Conservation (phyloP, 2,797 vertebrate genomes). For the Cossypha niveicapilla region DNA sequence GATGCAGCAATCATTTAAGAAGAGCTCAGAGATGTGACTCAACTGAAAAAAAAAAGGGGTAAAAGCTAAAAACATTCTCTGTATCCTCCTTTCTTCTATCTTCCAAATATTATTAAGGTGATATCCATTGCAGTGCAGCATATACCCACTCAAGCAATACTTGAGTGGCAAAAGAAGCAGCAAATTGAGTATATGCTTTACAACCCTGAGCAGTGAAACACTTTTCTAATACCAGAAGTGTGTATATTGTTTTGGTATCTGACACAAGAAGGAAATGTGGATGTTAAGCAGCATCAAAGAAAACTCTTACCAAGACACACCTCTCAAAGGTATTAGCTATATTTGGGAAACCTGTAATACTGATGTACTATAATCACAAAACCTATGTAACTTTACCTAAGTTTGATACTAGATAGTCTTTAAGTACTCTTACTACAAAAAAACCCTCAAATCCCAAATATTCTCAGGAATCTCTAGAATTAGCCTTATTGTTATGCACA, state of each 20-base stretch:
- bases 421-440: not conserved
- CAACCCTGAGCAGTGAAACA: not conserved
- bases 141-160: not conserved
- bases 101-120: not conserved
- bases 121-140: not conserved
- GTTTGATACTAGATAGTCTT: not conserved
- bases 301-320: not conserved
- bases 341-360: not conserved
- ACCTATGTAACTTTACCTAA: not conserved
- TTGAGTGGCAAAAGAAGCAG: not conserved
- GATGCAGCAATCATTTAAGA: not conserved
- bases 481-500: not conserved
- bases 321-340: not conserved
- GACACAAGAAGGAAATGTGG: not conserved
- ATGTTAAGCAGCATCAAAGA: not conserved
- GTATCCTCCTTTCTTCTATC: not conserved
- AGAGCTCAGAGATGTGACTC: not conserved
- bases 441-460: not conserved
- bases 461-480: not conserved
- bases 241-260: not conserved
- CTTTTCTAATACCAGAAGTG: not conserved
- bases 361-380: not conserved
- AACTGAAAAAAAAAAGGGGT: not conserved
- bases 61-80: not conserved
- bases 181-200: not conserved